phyloP scores from a whole-genome alignment of 2,113 vertebrate genomes.

The Damaliscus lunatus region DNA sequence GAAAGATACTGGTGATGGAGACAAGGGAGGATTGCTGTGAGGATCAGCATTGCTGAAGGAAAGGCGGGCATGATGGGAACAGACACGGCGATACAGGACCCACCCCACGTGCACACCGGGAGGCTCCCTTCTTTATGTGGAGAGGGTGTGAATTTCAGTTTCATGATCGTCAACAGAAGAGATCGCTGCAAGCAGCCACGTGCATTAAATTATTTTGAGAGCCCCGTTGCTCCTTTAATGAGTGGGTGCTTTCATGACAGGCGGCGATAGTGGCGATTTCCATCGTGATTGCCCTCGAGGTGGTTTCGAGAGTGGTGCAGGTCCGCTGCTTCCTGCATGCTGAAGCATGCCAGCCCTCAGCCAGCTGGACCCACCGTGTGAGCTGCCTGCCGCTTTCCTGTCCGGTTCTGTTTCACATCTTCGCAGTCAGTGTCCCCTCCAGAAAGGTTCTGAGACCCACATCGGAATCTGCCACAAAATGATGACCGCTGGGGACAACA shows the following conservation, averaged over 20 bases:
- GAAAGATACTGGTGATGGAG: background rate
- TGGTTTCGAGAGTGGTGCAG: background rate
- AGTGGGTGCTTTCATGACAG: background rate
- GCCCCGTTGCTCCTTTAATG: background rate
- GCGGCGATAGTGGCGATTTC: constrained; percentile 25
- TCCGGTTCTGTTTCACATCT: background rate
- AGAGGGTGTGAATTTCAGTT: background rate
- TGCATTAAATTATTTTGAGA: constrained; percentile 5
- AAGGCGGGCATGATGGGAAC: background rate
- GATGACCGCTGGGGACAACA: fast-evolving
- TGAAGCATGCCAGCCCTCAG: background rate
- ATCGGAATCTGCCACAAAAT: background rate
- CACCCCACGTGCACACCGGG: fast-evolving
- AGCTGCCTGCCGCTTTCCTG: background rate
- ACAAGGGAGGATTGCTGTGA: background rate
- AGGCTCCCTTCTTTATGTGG: background rate
- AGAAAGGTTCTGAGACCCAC: background rate
- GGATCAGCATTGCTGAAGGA: background rate
- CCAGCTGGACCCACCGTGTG: fast-evolving
- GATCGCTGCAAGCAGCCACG: constrained; percentile 12
- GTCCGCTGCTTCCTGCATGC: background rate
- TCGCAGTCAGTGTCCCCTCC: background rate
- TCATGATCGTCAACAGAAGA: constrained; percentile 21
- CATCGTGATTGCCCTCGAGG: background rate
- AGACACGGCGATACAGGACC: background rate